phyloP scores from a whole-genome alignment of 1,140 invertebrate genomes.

The Magallana angulata region DNA sequence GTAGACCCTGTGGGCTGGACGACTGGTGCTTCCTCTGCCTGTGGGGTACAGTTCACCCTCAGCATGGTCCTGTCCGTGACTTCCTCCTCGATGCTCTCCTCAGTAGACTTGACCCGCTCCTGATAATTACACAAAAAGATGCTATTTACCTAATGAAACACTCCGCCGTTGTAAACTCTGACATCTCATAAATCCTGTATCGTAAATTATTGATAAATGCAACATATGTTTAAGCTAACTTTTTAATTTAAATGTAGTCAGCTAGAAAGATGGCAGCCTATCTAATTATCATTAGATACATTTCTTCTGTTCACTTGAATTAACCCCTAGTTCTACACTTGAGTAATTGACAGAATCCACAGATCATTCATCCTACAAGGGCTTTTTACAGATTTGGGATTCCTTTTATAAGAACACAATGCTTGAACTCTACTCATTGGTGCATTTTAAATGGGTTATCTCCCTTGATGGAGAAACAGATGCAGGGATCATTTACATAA shows the following conservation, averaged over 20 bases:
- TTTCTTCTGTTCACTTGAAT: background rate
- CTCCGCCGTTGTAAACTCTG: background rate
- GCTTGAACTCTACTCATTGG: background rate
- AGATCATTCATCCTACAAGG: background rate
- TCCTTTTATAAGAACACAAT: too few species aligned
- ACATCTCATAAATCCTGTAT: background rate
- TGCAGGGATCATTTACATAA: background rate
- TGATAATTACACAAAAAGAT: background rate
- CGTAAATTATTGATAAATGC: conserved; percentile 15
- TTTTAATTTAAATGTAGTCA: background rate
- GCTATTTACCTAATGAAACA: conserved; percentile 14
- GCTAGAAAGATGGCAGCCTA: background rate
- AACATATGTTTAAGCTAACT: background rate
- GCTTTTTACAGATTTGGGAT: too few species aligned
- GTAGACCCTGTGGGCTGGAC: conserved; percentile 11
- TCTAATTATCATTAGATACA: background rate
- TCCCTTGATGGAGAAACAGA: conserved; percentile 8
- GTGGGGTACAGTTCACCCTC: background rate
- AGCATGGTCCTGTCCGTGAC: background rate
- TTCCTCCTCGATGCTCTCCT: background rate
- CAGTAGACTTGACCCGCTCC: background rate
- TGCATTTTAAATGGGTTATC: conserved; percentile 24
- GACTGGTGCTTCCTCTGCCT: background rate
- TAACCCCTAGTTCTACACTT: background rate
- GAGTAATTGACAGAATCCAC: background rate